Base-by-base conservation (phyloP, 2,888 invertebrate species). In the Drosophila melanocephala region DNA sequence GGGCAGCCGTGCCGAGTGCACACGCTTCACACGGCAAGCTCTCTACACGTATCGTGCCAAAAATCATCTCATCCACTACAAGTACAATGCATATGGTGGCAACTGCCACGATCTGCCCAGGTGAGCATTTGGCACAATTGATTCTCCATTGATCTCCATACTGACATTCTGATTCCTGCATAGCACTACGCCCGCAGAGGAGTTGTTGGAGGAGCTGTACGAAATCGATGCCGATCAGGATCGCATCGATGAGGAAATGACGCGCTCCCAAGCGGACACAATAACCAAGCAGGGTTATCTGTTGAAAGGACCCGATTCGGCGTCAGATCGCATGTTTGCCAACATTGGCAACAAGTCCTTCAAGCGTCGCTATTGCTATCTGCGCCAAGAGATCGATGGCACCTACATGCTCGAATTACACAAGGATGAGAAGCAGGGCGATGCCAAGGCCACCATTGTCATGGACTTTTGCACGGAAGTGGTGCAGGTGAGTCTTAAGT, bases 381-480 rank as follows among this genome's bases (percentile, higher is more conserved):
- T 98, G 92, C 95, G 98, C 76, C 96, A 97, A 93, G 98, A 98
- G 94, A 96, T 98, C 37, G 98, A 98, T 92, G 97, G 97, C 55
- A 97, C 98, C 0, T 98, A 98, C 90, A 97, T 97, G 90, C 94
- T 98, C 62, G 98, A 98, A 94, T 95, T 98, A 84, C 97, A 97
- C 93, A 98, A 98, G 94, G 98, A 98, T 94, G 98, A 98, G 75
- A 97, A 97, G 92, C 98, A 97, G 94, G 96, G 96, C 33, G 98
- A 98, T 89, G 97, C 97, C 0, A 98, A 98, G 94, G 96, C 97
- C 81, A 97, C 98, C 42, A 97, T 98, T 92, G 98, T 97, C 80
- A 97, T 98, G 96, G 98, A 98, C 93, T 97, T 98, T 94, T 98
- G 98, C 92, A 96, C 96, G 3, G 97, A 98, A 93, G 97, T 98